Base-by-base conservation (phyloP, 2,888 invertebrate genomes). In the Julus scanicus region DNA sequence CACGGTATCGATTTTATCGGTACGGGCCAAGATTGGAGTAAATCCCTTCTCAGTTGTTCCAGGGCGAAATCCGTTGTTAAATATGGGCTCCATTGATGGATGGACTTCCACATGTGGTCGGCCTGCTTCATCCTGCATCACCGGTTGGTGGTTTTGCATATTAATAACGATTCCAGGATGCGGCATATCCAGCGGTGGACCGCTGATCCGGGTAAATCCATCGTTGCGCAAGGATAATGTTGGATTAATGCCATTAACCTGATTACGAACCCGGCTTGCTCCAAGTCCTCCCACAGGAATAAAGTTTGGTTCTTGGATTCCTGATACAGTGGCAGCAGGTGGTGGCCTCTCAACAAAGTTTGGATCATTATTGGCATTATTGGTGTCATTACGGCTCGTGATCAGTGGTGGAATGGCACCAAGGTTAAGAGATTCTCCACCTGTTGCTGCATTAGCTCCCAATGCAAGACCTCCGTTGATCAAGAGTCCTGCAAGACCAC, bases 231-330 rank as follows among this genome's bases (percentile, higher is more conserved):
- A n/a, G 5, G 84, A n/a, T 8, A 17, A 20, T 17, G 87, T 53
- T 37, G 87, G 88, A 53, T 87, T 49, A 48, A 87, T 71, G 11
- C 80, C 53, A 11, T 29, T 40, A 11, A 40, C 20, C 37, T 49
- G 88, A 48, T 84, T 37, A n/a, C 86, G 80, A 37, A 63, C 63
- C 15, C 80, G n/a, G 53, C 86, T 87, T n/a, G 89, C 89, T 39
- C 89, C 90, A 15, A 90, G 89, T 39, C 90, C 90, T 20, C 90
- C 90, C 6, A 90, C 89, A 37, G 90, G 90, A 80, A 90, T 90
- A 84, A 90, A 89, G 48, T 89, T 88, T 39, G 90, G 90, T 63
- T 90, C 90, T 5, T 89, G 88, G n/a, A 89, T 88, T 63, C 80
- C 88, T 3, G 89, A 87, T 2, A 89, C 86, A 20, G 88, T 88